A percentile compares a stretch with the other conserved stretches of the same genome.
These are phyloP conservation scores for Neolamprologus devosi DNA, from an alignment of 2,113 vertebrate species.

Conservation along the genomic window DNA sequence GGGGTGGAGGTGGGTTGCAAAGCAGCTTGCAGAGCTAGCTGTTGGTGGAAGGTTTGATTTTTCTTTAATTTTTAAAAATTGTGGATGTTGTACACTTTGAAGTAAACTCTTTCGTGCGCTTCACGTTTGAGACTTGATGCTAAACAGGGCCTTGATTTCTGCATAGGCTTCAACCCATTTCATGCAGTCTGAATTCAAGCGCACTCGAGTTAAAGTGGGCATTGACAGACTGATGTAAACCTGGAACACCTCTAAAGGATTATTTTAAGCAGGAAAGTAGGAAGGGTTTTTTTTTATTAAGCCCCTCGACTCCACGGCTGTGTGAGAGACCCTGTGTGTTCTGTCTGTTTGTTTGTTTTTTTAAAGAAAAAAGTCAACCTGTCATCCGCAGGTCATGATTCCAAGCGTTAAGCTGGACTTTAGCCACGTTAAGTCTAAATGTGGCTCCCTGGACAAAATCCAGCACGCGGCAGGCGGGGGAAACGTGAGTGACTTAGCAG, in stretches of 20 bases:
- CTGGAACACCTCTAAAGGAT: background rate
- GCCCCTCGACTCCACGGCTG: background rate
- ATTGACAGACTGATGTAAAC: background rate
- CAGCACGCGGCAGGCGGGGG: conserved; percentile 58
- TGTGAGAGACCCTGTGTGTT: background rate
- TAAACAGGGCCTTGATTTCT: background rate
- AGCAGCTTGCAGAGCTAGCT: background rate
- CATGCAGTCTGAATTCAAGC: background rate
- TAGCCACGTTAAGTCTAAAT: conserved; percentile 69
- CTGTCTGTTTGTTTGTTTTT: background rate
- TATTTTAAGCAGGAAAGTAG: background rate
- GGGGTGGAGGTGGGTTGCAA: background rate
- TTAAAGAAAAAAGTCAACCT: background rate
- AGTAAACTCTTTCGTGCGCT: background rate
- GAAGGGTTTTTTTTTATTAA: background rate
- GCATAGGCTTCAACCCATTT: background rate
- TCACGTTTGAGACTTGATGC: background rate
- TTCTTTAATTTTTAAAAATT: background rate
- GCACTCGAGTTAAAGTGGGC: background rate
- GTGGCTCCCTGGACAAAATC: conserved; percentile 69
- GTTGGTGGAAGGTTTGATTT: background rate
- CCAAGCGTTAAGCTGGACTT: conserved; percentile 72
- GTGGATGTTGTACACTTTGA: background rate
- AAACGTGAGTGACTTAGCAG: conserved; percentile 56
- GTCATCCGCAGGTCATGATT: conserved; percentile 66